phyloP scores from a whole-genome alignment of 2,797 vertebrate genomes.

The Poecile montanus region DNA sequence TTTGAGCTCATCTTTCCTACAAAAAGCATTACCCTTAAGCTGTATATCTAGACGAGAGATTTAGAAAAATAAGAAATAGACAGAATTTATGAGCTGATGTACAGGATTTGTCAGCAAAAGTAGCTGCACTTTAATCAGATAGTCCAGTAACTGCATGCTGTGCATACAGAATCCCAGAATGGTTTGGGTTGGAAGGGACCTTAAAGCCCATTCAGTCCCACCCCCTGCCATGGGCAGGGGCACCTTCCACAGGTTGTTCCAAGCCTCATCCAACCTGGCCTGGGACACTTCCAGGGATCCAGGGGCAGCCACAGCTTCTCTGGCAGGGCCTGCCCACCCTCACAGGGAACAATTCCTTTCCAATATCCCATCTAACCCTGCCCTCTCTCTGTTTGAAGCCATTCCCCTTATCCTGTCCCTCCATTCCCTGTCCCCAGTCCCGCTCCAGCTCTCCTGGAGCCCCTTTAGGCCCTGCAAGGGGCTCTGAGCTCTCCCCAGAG shows the following conservation, averaged over 20 bases:
- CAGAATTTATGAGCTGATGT: not conserved
- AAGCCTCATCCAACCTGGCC: not conserved
- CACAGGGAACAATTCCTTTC: rapidly evolving
- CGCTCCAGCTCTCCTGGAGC: not conserved
- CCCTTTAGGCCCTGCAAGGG: rapidly evolving
- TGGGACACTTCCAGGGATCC: not conserved
- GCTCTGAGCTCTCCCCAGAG: not conserved
- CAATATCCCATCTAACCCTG: rapidly evolving
- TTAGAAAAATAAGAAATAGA: not conserved
- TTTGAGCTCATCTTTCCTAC: not conserved
- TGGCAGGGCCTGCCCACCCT: not conserved
- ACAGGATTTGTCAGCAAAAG: not conserved
- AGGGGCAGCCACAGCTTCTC: not conserved
- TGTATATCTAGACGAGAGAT: not conserved
- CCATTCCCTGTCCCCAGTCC: not conserved
- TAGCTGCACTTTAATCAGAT: not conserved
- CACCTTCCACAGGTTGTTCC: not conserved
- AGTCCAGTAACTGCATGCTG: not conserved
- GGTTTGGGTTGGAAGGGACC: not conserved
- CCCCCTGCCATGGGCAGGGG: not conserved
- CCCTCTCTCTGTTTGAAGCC: not conserved
- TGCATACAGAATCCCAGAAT: not conserved
- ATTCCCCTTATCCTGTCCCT: not conserved
- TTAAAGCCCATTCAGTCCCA: rapidly evolving
- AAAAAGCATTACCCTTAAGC: not conserved